Percentiles rank a stretch among this genome's conserved stretches.
Conservation (phyloP, 2,113 vertebrate species). For the Illadopsis cleaveri region DNA sequence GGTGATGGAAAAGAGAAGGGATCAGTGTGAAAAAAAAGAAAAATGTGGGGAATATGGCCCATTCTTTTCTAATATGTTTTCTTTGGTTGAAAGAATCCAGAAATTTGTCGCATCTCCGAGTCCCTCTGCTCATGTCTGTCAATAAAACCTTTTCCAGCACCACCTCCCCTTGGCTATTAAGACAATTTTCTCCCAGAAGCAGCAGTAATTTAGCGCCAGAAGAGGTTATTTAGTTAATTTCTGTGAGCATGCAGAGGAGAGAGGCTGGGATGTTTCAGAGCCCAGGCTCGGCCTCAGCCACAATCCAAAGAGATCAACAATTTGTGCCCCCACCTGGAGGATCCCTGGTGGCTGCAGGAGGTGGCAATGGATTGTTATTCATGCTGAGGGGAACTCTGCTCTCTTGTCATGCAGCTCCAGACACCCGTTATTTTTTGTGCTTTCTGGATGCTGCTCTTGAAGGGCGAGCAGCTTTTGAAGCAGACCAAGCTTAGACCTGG, state of each 20-base stretch:
- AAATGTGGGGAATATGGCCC: accelerated
- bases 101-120: not conserved
- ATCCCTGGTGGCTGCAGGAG: not conserved
- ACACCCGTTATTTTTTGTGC: not conserved
- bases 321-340: not conserved
- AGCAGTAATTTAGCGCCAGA: not conserved
- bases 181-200: not conserved
- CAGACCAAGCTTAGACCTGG: not conserved
- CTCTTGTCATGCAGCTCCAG: not conserved
- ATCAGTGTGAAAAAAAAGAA: not conserved
- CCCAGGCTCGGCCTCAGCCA: not conserved
- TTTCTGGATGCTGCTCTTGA: not conserved
- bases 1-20: not conserved
- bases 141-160: not conserved
- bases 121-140: not conserved
- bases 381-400: not conserved
- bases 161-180: not conserved
- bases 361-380: not conserved
- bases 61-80: not conserved
- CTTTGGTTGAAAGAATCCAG: not conserved
- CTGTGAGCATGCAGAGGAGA: not conserved
- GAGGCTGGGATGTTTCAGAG: not conserved
- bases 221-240: not conserved
- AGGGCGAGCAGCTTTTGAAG: not conserved
- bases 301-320: not conserved